Percentiles rank a stretch among this genome's conserved stretches.
These are phyloP conservation scores for Hippocampus mohnikei DNA, from an alignment of 2,113 vertebrate genomes.

Conservation along the genomic window DNA sequence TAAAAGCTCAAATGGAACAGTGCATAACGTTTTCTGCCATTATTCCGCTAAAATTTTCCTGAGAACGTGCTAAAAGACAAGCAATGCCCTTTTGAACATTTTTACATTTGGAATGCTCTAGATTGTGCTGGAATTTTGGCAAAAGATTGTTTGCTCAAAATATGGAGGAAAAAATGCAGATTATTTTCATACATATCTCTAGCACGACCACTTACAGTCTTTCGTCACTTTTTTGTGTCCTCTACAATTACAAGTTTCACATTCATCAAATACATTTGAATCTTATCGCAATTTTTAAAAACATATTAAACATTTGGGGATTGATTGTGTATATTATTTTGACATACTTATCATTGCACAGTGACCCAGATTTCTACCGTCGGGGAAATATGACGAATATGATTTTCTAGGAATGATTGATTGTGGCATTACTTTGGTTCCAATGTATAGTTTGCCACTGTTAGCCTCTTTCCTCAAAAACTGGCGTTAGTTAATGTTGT, in stretches of 20 bases:
- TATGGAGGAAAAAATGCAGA: background rate
- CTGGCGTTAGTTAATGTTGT: slow-evolving; percentile 70
- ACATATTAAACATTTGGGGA: background rate
- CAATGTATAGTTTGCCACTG: slow-evolving; percentile 45
- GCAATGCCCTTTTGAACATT: slow-evolving; percentile 6
- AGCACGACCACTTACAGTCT: background rate
- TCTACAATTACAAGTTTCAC: background rate
- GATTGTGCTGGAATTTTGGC: background rate
- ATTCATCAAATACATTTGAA: background rate
- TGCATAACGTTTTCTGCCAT: background rate
- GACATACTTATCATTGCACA: background rate
- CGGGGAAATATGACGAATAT: background rate
- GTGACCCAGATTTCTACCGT: background rate
- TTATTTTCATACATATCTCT: background rate
- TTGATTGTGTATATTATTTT: background rate
- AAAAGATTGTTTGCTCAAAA: background rate
- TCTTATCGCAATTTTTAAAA: background rate
- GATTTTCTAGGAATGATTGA: slow-evolving; percentile 11
- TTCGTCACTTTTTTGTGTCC: background rate
- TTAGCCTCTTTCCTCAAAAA: slow-evolving; percentile 55
- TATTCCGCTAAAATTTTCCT: background rate
- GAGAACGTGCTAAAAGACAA: slow-evolving; percentile 4
- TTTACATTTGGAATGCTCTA: slow-evolving; percentile 4
- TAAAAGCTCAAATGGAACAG: background rate
- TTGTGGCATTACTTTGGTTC: slow-evolving; percentile 28